Evolutionary conservation across 2,888 invertebrate species (phyloP).

Genomic region (Trichogramma evanescens): DNA sequence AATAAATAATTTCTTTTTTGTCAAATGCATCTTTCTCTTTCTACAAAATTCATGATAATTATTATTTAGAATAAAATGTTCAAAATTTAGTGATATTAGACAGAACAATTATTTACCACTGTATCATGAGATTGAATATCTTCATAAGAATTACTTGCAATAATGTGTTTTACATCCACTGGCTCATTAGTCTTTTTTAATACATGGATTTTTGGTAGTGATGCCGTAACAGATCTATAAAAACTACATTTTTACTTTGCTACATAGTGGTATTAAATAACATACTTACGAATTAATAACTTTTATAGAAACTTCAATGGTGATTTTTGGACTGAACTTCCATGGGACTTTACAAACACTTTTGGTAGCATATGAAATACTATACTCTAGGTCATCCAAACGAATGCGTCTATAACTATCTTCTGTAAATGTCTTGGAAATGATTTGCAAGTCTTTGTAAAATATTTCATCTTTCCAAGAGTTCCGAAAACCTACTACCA

Average conservation of each 20-base stretch:
- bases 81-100: not conserved
- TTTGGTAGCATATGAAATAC: constrained; percentile 21
- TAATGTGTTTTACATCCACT: not conserved
- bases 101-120: not conserved
- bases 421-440: constrained; percentile 17
- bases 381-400: constrained; percentile 21
- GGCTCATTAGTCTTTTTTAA: constrained; percentile 14
- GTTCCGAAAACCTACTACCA: constrained; percentile 21
- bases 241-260: not conserved
- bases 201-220: constrained; percentile 10
- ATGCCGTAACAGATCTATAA: not conserved
- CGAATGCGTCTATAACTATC: constrained; percentile 7
- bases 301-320: constrained; percentile 5
- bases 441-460: constrained; percentile 25
- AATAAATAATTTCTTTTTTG: constrained; percentile 6
- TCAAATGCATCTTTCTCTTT: not conserved
- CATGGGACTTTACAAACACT: constrained; percentile 17
- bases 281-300: constrained; percentile 16
- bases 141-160: not conserved
- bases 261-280: not conserved
- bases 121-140: not conserved
- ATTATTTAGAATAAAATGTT: not conserved
- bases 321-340: constrained; percentile 14
- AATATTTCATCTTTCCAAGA: constrained; percentile 22
- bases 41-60: not conserved